Conservation (phyloP, 1,140 invertebrate genomes). For the Probaryconus sp. region DNA sequence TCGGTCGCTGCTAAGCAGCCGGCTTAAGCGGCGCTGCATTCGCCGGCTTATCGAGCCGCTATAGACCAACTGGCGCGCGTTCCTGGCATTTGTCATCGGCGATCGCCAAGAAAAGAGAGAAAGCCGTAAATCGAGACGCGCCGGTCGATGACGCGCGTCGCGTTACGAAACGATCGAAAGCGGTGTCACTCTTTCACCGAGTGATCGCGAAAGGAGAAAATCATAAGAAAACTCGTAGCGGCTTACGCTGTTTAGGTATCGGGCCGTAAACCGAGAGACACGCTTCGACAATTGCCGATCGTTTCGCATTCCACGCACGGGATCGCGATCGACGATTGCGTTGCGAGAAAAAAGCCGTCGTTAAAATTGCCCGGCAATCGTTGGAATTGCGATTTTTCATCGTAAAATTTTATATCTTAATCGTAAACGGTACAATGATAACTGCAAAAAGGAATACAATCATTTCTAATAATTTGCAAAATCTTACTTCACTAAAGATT, state of each 20-base stretch:
- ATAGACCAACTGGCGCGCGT: slow-evolving; percentile 39
- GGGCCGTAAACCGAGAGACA: slow-evolving; percentile 52
- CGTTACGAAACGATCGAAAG: slow-evolving; percentile 60
- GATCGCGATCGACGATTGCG: too few relatives aligned
- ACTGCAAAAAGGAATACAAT: too few relatives aligned
- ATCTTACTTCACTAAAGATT: too few relatives aligned
- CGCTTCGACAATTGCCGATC: slow-evolving; percentile 37
- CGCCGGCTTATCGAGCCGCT: slow-evolving; percentile 15
- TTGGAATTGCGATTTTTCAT: too few relatives aligned
- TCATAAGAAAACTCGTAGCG: slow-evolving; percentile 34
- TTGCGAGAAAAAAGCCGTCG: too few relatives aligned
- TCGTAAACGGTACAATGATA: too few relatives aligned
- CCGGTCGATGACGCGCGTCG: slow-evolving; percentile 56
- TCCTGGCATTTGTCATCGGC: slow-evolving; percentile 40
- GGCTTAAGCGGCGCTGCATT: slow-evolving; percentile 11
- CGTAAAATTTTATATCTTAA: too few relatives aligned
- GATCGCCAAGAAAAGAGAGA: slow-evolving; percentile 37
- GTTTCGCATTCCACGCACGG: slow-evolving; percentile 45
- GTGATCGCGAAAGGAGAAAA: slow-evolving; percentile 60
- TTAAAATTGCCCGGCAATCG: too few relatives aligned
- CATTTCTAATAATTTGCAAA: too few relatives aligned
- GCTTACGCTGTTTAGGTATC: too few relatives aligned
- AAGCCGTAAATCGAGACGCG: slow-evolving; percentile 54
- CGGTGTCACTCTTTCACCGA: slow-evolving; percentile 58
- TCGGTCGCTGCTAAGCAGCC: neutral